Evolutionary conservation across 1,140 invertebrate genomes (phyloP), one percentile per base, ranked within the genome.

Genomic region (Drusus annulatus): DNA sequence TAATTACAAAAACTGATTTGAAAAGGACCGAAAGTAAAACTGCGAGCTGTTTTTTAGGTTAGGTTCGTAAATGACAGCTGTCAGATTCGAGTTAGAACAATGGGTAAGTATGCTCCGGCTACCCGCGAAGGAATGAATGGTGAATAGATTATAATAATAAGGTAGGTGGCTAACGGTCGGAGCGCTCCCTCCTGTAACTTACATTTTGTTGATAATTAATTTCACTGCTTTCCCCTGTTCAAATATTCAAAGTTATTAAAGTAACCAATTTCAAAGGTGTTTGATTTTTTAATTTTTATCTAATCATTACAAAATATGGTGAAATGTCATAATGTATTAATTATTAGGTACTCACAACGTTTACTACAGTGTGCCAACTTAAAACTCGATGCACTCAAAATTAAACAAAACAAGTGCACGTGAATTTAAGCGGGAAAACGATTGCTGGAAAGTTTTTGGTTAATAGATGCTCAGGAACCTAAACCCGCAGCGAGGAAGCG

Each of bases 391-490:
- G 65, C 31, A 69, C 65, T 69, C 21, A 50, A 65, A 19, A 7
- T 69, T n/a, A 50, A 51, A n/a, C 31, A 69, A 69, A 69, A 69
- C 17, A 50, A 69, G 65, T 69, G 65, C 65, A 69, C 65, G 19
- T 28, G 3, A 28, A 50, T 50, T 17, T 19, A 17, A 69, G 65
- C 65, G 65, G 36, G 65, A 69, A 69, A 69, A 16, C 17, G 16
- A 28, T 28, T 16, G 16, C 5, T 25, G 4, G n/a, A 69, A 19
- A 21, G 36, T 69, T 69, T 28, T 63, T 17, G 17, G 17, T 28
- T 28, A 16, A 10, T n/a, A n/a, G n/a, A 17, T 10, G 2, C 36
- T n/a, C 23, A 25, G 16, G 16, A 17, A 19, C n/a, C 23, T 13
- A 60, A 60, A 15, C 36, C 17, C 69, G 69, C 23, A 15, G 69